Percentiles rank a stretch among this genome's conserved stretches.
phyloP scores from a whole-genome alignment of 2,888 invertebrate species.

The Dendrolimus pini region DNA sequence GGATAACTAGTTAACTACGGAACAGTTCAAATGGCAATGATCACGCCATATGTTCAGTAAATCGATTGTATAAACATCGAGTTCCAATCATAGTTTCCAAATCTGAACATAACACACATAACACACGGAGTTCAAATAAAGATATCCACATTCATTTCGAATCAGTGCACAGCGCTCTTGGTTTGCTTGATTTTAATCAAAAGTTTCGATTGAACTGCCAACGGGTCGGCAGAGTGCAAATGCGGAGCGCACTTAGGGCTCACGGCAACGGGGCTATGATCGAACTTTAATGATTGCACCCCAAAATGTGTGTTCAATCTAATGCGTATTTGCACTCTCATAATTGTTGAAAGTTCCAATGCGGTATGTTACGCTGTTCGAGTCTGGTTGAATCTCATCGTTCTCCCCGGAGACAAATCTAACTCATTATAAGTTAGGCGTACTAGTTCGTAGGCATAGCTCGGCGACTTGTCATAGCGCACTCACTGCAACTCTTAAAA shows the following conservation, averaged over 20 bases:
- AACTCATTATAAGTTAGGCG: constrained; percentile 56
- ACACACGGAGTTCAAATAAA: constrained; percentile 65
- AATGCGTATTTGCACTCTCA: constrained; percentile 59
- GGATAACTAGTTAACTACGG: constrained; percentile 1
- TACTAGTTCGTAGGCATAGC: constrained; percentile 19
- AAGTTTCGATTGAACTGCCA: constrained; percentile 71
- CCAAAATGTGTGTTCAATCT: constrained; percentile 60
- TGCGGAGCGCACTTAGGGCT: constrained; percentile 34
- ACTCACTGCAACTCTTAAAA: constrained; percentile 10
- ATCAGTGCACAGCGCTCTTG: constrained; percentile 44
- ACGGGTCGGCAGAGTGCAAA: constrained; percentile 52
- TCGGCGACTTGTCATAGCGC: constrained; percentile 20
- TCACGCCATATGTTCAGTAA: constrained; percentile 20
- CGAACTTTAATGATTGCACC: constrained; percentile 53
- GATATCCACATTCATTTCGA: constrained; percentile 56
- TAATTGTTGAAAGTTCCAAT: constrained; percentile 55
- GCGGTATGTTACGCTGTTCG: constrained; percentile 25
- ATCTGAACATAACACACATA: constrained; percentile 57
- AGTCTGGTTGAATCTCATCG: constrained; percentile 11
- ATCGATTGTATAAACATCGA: constrained; percentile 56
- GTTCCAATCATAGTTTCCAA: constrained; percentile 46
- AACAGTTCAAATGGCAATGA: constrained; percentile 1
- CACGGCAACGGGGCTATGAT: constrained; percentile 33
- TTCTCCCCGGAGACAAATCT: constrained; percentile 27
- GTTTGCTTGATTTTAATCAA: constrained; percentile 76